phyloP scores from a whole-genome alignment of 1,140 invertebrate genomes.

The Brachionus rubens region DNA sequence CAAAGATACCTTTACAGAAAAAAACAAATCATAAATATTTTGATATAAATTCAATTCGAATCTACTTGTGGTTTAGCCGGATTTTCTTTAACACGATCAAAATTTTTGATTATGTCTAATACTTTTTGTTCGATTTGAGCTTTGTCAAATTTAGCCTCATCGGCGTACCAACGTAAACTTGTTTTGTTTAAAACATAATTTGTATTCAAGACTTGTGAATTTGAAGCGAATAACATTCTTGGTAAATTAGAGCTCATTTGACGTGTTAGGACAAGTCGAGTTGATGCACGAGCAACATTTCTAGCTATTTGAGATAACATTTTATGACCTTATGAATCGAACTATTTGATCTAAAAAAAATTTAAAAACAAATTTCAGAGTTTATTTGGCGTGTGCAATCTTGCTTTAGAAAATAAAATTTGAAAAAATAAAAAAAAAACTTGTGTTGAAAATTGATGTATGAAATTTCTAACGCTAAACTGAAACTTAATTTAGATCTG shows the following conservation, averaged over 20 bases:
- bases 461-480: too few relatives aligned
- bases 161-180: background rate
- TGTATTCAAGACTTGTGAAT: background rate
- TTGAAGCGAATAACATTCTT: too few relatives aligned
- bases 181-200: background rate
- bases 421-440: too few relatives aligned
- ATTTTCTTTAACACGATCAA: conserved; percentile 43
- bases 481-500: too few relatives aligned
- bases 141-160: background rate
- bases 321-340: too few relatives aligned
- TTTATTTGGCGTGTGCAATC: too few relatives aligned
- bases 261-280: too few relatives aligned
- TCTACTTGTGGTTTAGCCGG: conserved; percentile 34
- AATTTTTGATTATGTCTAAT: conserved; percentile 22
- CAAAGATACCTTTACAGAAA: background rate
- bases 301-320: background rate
- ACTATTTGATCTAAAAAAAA: too few relatives aligned
- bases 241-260: too few relatives aligned
- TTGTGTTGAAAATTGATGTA: too few relatives aligned
- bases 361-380: background rate
- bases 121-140: conserved; percentile 38
- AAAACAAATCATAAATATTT: background rate
- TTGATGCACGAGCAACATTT: too few relatives aligned
- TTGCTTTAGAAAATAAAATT: background rate
- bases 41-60: background rate